These are phyloP conservation scores for Sweltsa coloradensis DNA, from an alignment of 1,140 invertebrate species.

Conservation along the genomic window DNA sequence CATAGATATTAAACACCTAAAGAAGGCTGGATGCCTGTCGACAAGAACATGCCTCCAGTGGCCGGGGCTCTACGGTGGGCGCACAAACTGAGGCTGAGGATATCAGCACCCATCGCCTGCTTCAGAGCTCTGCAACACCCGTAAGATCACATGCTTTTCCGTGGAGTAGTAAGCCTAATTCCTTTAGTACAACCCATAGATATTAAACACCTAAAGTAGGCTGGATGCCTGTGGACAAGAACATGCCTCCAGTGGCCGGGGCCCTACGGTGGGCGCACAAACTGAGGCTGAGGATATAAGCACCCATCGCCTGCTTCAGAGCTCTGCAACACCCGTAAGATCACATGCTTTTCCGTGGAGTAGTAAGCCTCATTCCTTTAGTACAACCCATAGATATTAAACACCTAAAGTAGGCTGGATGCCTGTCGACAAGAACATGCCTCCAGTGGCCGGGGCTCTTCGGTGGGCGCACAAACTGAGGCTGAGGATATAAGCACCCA, in stretches of 20 bases:
- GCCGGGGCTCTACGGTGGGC: conserved; percentile 75
- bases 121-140: conserved; percentile 62
- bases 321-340: conserved; percentile 63
- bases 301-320: conserved; percentile 57
- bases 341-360: too few relatives aligned
- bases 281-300: conserved; percentile 57
- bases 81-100: conserved; percentile 58
- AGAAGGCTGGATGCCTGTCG: conserved; percentile 52
- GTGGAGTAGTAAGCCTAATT: too few relatives aligned
- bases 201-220: too few relatives aligned
- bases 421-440: conserved; percentile 63
- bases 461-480: conserved; percentile 68
- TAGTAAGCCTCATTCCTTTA: too few relatives aligned
- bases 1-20: too few relatives aligned
- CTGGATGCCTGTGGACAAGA: conserved; percentile 53
- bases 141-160: too few relatives aligned
- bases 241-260: conserved; percentile 72
- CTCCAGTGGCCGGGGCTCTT: conserved; percentile 67
- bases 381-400: too few relatives aligned
- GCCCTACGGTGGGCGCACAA: conserved; percentile 69
- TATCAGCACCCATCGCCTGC: conserved; percentile 53
- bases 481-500: conserved; percentile 55
- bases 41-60: conserved; percentile 66
- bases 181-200: too few relatives aligned
- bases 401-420: too few relatives aligned